These are phyloP conservation scores for Semaprochilodus insignis DNA, from an alignment of 2,797 vertebrate species.

Conservation along the genomic window DNA sequence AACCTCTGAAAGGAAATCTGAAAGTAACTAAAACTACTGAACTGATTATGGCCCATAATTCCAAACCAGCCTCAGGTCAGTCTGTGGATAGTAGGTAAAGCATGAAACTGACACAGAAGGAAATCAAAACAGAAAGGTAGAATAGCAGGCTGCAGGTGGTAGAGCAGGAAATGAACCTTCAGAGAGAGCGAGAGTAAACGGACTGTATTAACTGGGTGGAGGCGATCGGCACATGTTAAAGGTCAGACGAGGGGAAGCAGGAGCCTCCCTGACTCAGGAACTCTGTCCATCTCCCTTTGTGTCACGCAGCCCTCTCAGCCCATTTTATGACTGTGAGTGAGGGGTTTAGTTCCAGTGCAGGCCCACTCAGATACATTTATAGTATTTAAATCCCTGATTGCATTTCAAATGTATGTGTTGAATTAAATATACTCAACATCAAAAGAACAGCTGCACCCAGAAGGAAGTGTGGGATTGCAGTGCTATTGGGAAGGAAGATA, in stretches of 20 bases:
- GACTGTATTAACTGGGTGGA: conserved; percentile 51
- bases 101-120: background rate
- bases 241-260: conserved; percentile 71
- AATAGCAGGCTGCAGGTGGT: background rate
- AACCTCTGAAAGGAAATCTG: background rate
- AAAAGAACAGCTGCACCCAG: no score
- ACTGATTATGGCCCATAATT: background rate
- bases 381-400: no score
- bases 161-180: conserved; percentile 26
- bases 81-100: background rate
- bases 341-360: background rate
- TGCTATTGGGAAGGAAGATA: no score
- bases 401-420: no score
- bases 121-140: background rate
- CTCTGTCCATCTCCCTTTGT: conserved; percentile 43
- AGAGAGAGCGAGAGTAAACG: conserved; percentile 11
- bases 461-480: no score
- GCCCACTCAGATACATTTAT: no score
- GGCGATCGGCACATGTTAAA: conserved; percentile 58
- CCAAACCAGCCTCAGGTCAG: background rate
- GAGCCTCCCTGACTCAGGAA: conserved; percentile 65
- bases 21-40: background rate
- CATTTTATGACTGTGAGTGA: background rate
- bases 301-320: background rate
- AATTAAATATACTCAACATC: no score